A percentile compares a stretch with the other conserved stretches of the same genome.
Conservation (phyloP, 1,140 invertebrate genomes). For the Pseudomyrmex flavicornis region DNA sequence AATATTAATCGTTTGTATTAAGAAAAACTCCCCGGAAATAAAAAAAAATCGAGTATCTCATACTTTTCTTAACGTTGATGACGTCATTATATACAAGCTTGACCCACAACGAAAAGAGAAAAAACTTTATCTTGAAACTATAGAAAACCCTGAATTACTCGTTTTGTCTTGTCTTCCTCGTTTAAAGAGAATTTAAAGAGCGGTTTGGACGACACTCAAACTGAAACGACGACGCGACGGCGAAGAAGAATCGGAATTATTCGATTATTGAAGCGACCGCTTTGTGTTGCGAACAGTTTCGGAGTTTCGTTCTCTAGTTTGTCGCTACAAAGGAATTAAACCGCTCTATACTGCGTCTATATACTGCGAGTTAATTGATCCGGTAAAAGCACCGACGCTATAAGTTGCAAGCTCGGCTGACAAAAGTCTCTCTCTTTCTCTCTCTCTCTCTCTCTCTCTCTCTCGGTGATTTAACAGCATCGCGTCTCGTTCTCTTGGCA, state of each 20-base stretch:
- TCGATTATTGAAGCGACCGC: neutral
- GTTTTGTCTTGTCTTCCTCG: neutral
- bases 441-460: neutral
- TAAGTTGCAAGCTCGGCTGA: slow-evolving; percentile 34
- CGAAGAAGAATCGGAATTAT: neutral
- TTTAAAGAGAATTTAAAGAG: neutral
- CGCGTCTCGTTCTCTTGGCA: slow-evolving; percentile 52
- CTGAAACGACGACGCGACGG: neutral
- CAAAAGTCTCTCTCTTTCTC: slow-evolving; percentile 35
- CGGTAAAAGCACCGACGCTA: neutral
- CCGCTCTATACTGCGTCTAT: neutral
- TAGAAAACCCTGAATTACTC: neutral
- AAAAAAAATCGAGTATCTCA: slow-evolving; percentile 22
- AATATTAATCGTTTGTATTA: slow-evolving; percentile 9
- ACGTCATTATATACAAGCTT: neutral
- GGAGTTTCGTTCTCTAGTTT: neutral
- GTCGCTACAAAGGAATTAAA: slow-evolving; percentile 40
- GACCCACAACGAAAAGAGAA: neutral
- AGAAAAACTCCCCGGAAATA: neutral
- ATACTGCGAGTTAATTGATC: slow-evolving; percentile 21
- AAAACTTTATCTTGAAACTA: neutral
- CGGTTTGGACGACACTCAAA: neutral
- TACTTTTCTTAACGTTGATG: no score
- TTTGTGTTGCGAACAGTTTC: neutral
- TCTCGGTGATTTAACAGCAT: slow-evolving; percentile 50